Evolutionary conservation across 2,888 invertebrate species (phyloP).

Genomic region (Trichopria drosophilae): DNA sequence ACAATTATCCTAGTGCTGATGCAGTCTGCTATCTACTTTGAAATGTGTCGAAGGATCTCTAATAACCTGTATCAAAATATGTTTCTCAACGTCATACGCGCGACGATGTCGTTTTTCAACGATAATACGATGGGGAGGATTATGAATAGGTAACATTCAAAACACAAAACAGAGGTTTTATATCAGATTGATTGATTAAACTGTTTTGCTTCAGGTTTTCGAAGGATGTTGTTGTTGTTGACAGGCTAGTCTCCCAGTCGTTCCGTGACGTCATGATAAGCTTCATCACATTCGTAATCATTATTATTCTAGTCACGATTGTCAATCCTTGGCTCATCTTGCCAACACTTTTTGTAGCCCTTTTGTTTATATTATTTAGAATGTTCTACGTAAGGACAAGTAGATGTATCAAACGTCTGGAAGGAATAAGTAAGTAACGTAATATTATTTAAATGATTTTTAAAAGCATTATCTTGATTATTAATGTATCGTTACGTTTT

Average conservation of each 20-base stretch:
- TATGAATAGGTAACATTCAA: slow-evolving; percentile 64
- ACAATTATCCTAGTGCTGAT: slow-evolving; percentile 56
- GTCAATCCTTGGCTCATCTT: slow-evolving; percentile 75
- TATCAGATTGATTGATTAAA: too few relatives aligned
- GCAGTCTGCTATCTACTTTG: slow-evolving; percentile 62
- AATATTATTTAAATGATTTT: too few relatives aligned
- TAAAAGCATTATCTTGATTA: slow-evolving; percentile 43
- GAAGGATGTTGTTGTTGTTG: slow-evolving; percentile 80
- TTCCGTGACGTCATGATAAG: slow-evolving; percentile 71
- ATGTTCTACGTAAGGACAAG: slow-evolving; percentile 78
- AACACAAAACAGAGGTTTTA: too few relatives aligned
- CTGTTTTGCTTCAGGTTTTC: slow-evolving; percentile 69
- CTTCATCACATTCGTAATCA: slow-evolving; percentile 54
- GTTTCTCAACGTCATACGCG: slow-evolving; percentile 77
- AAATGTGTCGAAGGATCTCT: slow-evolving; percentile 77
- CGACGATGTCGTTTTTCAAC: slow-evolving; percentile 85
- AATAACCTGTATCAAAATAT: slow-evolving; percentile 79
- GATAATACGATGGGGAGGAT: slow-evolving; percentile 81
- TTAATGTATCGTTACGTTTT: slow-evolving; percentile 48
- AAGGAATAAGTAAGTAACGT: slow-evolving; percentile 80
- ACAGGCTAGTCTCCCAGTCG: slow-evolving; percentile 66
- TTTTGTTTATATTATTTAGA: slow-evolving; percentile 74
- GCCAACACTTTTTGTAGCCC: slow-evolving; percentile 69
- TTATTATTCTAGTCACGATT: slow-evolving; percentile 67
- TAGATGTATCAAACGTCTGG: slow-evolving; percentile 76